A percentile compares a stretch with the other conserved stretches of the same genome.
Conservation (phyloP, 1,140 invertebrate genomes). For the Cepaea nemoralis region DNA sequence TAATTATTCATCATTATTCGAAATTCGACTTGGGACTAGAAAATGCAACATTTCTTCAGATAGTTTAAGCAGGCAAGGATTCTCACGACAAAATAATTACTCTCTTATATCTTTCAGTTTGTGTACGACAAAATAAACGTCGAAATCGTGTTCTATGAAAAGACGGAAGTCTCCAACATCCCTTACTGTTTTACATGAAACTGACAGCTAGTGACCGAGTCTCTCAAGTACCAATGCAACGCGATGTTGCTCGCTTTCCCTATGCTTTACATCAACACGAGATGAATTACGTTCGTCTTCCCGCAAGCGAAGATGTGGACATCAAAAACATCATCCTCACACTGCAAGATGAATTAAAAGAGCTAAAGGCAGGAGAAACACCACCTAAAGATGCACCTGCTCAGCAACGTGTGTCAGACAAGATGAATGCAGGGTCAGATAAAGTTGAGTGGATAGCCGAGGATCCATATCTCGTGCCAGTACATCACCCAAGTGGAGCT, state of each 20-base stretch:
- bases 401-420: background rate
- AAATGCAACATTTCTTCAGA: too few species aligned
- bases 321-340: background rate
- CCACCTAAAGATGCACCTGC: too few species aligned
- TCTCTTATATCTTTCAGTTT: background rate
- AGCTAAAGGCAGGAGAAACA: background rate
- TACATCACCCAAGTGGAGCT: background rate
- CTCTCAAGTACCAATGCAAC: background rate
- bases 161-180: background rate
- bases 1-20: too few species aligned
- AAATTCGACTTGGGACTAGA: too few species aligned
- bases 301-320: background rate
- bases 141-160: constrained; percentile 4
- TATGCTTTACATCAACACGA: background rate
- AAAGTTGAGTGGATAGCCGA: constrained; percentile 7
- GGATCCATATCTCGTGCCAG: background rate
- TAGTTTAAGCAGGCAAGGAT: too few species aligned
- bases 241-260: background rate
- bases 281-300: background rate
- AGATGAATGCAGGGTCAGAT: background rate
- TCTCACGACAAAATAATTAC: too few species aligned
- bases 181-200: background rate
- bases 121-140: constrained; percentile 20
- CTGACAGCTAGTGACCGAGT: background rate
- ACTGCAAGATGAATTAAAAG: background rate